Evolutionary conservation across 1,140 invertebrate genomes (phyloP).

Genomic region (Bombus waltoni): DNA sequence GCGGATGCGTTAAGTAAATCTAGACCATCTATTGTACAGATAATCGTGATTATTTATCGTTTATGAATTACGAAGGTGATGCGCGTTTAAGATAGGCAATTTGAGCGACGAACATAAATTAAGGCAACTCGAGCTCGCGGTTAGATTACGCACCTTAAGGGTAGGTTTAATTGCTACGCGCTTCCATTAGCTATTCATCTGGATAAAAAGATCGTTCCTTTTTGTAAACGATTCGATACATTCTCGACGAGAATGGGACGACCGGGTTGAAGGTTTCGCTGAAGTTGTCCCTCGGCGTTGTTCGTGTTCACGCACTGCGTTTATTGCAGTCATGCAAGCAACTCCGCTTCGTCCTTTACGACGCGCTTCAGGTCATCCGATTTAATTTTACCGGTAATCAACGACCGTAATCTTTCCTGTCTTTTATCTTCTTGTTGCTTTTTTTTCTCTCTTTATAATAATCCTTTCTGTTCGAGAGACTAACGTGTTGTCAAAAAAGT

Average conservation of each 20-base stretch:
- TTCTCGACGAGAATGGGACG: not conserved
- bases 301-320: not conserved
- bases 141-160: not conserved
- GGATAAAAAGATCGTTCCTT: not conserved
- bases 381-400: slow-evolving; percentile 23
- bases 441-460: not conserved
- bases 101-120: slow-evolving; percentile 4
- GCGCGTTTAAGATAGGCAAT: not conserved
- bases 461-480: not conserved
- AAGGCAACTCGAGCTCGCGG: not conserved
- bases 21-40: not conserved
- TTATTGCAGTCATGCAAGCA: not conserved
- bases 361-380: not conserved
- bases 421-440: not conserved
- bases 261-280: too few relatives aligned
- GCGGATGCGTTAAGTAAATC: not conserved
- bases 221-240: not conserved
- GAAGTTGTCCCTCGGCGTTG: not conserved
- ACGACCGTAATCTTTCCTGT: too few relatives aligned
- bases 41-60: slow-evolving; percentile 3
- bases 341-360: not conserved
- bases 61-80: slow-evolving; percentile 4
- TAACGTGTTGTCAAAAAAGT: not conserved
- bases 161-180: not conserved
- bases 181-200: not conserved